Base-by-base conservation (phyloP, 37 sponge, comb jelly and placozoan species). In the Halichondria panicea region DNA sequence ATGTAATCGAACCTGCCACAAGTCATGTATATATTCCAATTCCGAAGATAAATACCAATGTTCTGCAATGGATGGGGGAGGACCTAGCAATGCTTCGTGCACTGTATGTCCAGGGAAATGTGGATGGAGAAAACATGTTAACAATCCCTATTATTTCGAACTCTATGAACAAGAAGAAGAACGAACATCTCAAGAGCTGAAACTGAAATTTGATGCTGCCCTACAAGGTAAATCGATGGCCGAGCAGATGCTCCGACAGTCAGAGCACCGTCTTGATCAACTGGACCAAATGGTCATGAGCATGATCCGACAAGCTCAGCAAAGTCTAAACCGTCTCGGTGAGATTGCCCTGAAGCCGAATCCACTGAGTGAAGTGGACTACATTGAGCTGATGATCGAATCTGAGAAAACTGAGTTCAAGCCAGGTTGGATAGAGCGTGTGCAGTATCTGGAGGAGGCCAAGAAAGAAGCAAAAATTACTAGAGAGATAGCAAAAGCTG, bases 1-100 rank as follows among this genome's bases (percentile, higher is more conserved):
- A 3, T 93, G 93, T 35, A 78, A 93, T 61, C 68, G 25, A 33
- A 93, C 93, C 18, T 93, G 93, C 48, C 93, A 93, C 66, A 8
- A 71, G 22, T 22, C 31, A 5, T 93, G 93, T 65, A 39, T 37
- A 3, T 44, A 58, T 70, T 40, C 74, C 42, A 44, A 85, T 41
- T 86, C 88, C 41, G 60, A 38, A 9, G 77, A 87, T 35, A 88
- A 84, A 57, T 71, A 18, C 41, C 73, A 44, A 2, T 93, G 93
- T 55, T 18, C 68, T 41, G 93, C 89, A 3, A 93, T 93, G 93
- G 31, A 63, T 6, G 66, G 42, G 59, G 82, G 84, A 15, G 75
- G 24, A n/a, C n/a, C n/a, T 0, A 24, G 27, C 21, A 70, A 43
- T 40, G 80, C 74, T 0, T 19, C 39, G 7, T 91, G 92, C 28